These are phyloP conservation scores for Stenolophus ochropezus DNA, from an alignment of 2,888 invertebrate genomes.

Conservation along the genomic window DNA sequence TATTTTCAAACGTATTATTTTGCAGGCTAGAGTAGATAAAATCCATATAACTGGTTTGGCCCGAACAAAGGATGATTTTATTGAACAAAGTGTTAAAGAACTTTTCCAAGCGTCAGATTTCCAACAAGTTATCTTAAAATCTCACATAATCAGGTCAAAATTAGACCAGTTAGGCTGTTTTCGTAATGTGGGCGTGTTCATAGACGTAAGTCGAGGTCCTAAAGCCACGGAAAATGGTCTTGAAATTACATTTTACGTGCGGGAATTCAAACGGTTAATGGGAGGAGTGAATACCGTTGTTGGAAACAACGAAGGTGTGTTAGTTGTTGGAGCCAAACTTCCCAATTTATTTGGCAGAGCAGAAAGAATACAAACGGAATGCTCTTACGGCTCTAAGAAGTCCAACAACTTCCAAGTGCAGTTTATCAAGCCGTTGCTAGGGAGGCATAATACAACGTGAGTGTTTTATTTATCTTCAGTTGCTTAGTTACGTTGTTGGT, in stretches of 20 bases:
- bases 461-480: constrained; percentile 68
- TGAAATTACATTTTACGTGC: constrained; percentile 90
- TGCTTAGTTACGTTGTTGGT: neutral
- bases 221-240: constrained; percentile 86
- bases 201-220: constrained; percentile 90
- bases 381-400: constrained; percentile 88
- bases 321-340: constrained; percentile 83
- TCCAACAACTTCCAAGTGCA: constrained; percentile 87
- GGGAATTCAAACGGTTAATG: constrained; percentile 86
- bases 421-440: constrained; percentile 89
- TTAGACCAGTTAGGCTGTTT: constrained; percentile 92
- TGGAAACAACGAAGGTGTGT: constrained; percentile 93
- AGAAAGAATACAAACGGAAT: constrained; percentile 87
- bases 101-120: constrained; percentile 91
- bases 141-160: constrained; percentile 82
- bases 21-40: constrained; percentile 89
- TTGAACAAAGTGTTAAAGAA: constrained; percentile 85
- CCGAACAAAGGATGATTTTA: constrained; percentile 92
- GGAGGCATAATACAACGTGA: constrained; percentile 80
- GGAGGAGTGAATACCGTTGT: constrained; percentile 92
- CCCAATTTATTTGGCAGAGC: constrained; percentile 93
- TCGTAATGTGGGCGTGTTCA: constrained; percentile 87
- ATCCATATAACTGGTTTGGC: constrained; percentile 89
- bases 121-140: constrained; percentile 85
- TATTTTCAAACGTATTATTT: neutral